phyloP scores from a whole-genome alignment of 2,113 vertebrate species.

The Parotia lawesii region DNA sequence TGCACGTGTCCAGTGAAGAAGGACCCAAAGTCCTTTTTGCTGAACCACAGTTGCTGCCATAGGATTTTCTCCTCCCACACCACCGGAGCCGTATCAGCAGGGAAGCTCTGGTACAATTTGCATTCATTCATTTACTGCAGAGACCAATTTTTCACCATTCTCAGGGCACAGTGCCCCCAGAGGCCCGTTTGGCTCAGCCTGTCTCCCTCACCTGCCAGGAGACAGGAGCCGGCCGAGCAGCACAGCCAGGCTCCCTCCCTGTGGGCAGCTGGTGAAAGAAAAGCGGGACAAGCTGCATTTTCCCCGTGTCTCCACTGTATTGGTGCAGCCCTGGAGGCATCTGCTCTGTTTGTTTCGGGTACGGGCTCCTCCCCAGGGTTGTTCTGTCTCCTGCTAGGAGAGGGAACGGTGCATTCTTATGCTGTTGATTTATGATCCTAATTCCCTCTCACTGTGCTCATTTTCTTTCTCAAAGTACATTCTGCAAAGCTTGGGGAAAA shows the following conservation, averaged over 20 bases:
- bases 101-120: neutral
- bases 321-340: neutral
- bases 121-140: neutral
- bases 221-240: rapidly evolving
- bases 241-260: neutral
- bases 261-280: neutral
- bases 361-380: neutral
- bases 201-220: neutral
- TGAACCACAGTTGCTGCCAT: rapidly evolving
- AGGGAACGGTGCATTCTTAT: neutral
- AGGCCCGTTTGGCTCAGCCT: neutral
- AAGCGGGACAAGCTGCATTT: neutral
- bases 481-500: neutral
- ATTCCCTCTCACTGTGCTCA: neutral
- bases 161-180: neutral
- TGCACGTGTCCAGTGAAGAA: rapidly evolving
- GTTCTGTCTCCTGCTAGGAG: neutral
- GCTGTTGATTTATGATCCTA: neutral
- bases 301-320: neutral
- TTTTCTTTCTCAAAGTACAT: constrained; percentile 6
- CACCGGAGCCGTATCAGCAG: rapidly evolving
- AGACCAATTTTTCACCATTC: neutral
- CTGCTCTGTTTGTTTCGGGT: neutral
- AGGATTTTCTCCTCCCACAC: neutral
- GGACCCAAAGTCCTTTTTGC: neutral